Evolutionary conservation across 2,888 invertebrate species (phyloP).

Genomic region (Pandemis heparana): DNA sequence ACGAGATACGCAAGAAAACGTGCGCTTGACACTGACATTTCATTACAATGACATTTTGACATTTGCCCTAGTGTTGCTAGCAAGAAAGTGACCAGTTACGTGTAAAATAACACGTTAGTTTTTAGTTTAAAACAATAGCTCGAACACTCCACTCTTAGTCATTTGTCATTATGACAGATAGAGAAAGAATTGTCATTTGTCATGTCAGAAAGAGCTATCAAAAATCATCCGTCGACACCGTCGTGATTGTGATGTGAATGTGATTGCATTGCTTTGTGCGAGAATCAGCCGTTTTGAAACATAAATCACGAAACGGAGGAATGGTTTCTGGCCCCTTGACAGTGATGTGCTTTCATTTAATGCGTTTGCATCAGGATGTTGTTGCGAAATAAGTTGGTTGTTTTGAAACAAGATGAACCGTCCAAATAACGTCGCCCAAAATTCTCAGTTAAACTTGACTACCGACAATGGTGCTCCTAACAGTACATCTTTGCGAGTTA

Average conservation of each 20-base stretch:
- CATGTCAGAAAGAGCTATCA: background rate
- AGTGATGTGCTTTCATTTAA: constrained; percentile 17
- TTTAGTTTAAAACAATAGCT: background rate
- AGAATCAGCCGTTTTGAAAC: constrained; percentile 21
- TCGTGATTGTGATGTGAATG: too few species aligned
- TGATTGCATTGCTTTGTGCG: background rate
- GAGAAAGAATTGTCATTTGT: background rate
- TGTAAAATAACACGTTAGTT: too few species aligned
- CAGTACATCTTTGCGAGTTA: constrained; percentile 58
- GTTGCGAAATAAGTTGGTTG: constrained; percentile 19
- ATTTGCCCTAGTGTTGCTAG: background rate
- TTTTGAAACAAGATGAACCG: constrained; percentile 63
- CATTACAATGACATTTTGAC: too few species aligned
- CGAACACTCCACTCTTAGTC: background rate
- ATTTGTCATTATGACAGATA: background rate
- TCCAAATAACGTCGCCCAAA: constrained; percentile 62
- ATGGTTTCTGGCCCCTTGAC: constrained; percentile 27
- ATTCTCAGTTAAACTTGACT: constrained; percentile 57
- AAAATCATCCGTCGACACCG: background rate
- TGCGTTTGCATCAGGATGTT: constrained; percentile 21
- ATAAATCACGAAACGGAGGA: constrained; percentile 32
- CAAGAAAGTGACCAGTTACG: too few species aligned
- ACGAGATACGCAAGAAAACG: constrained; percentile 23
- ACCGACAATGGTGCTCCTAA: constrained; percentile 58
- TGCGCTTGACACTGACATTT: constrained; percentile 40